Base-by-base conservation (phyloP, 1,140 invertebrate genomes). In the Theocolax elegans region DNA sequence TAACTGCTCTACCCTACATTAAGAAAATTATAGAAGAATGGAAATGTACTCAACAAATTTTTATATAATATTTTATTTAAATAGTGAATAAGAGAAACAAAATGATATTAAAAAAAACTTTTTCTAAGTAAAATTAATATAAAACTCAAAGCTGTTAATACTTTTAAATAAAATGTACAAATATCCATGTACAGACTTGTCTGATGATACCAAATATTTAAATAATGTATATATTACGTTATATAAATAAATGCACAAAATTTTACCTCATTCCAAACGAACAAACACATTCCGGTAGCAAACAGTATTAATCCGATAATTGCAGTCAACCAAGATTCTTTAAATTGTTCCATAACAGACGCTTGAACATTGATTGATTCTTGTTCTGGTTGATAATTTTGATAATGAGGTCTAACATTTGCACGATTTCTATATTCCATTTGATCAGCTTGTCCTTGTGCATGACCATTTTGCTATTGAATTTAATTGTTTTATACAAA, bases 211-310 rank as follows among this genome's bases (percentile, higher is more conserved):
- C n/a, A n/a, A n/a, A n/a, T n/a, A n/a, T n/a, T n/a, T n/a, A n/a
- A n/a, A n/a, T n/a, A n/a, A n/a, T n/a, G n/a, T n/a, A n/a, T n/a
- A n/a, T n/a, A n/a, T n/a, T n/a, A n/a, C n/a, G n/a, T n/a, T n/a
- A n/a, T n/a, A n/a, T n/a, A n/a, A n/a, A n/a, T n/a, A n/a, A n/a
- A n/a, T n/a, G n/a, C n/a, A n/a, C n/a, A n/a, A 4, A 25, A 35
- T 12, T 59, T 66, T 83, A 91, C 91, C 87, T 94, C 92, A 83
- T 93, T 93, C 91, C 91, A 93, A 77, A 91, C 91, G 49, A 93
- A 81, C 6, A 93, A 80, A 63, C 81, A 88, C 76, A 87, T 87
- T 42, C 90, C 90, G 51, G 79, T 81, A 27, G 83, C 77, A 80
- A 90, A 89, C 27, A 91, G 81, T 40, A 88, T 72, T 21, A 87